Percentiles rank a stretch among this genome's conserved stretches.
phyloP scores from a whole-genome alignment of 2,888 invertebrate genomes.

The Dugesia japonica region DNA sequence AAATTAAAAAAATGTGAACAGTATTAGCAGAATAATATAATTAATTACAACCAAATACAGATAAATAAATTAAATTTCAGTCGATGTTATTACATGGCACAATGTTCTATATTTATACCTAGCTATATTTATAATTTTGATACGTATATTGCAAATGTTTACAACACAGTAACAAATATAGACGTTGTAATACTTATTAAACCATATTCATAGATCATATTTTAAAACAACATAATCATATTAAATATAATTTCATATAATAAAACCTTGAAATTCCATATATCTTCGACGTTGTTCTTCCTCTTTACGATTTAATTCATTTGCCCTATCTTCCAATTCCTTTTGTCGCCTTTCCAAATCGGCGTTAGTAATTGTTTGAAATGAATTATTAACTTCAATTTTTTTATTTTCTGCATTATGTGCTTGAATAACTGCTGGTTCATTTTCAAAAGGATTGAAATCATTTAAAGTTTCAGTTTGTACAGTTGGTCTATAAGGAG shows the following conservation, averaged over 20 bases:
- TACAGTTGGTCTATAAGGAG: neutral
- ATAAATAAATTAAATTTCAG: no score
- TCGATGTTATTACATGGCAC: no score
- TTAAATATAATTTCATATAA: neutral
- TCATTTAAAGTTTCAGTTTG: neutral
- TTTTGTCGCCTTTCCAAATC: neutral
- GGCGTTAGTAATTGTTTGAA: neutral
- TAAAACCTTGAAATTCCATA: neutral
- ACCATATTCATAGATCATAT: no score
- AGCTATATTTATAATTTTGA: no score
- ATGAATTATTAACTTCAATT: neutral
- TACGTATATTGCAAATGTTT: no score
- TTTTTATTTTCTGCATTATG: neutral
- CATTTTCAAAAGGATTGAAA: neutral
- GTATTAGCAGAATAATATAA: no score
- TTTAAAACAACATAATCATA: no score
- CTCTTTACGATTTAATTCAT: neutral
- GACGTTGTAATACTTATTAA: no score
- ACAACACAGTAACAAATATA: no score
- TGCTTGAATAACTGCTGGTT: slow-evolving; percentile 7
- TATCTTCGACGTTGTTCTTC: slow-evolving; percentile 13
- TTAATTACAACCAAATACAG: no score
- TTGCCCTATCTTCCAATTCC: neutral
- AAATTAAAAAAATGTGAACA: no score
- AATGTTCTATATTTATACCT: no score